Base-by-base conservation (phyloP, 2,888 invertebrate species). In the Embidobia sp. region DNA sequence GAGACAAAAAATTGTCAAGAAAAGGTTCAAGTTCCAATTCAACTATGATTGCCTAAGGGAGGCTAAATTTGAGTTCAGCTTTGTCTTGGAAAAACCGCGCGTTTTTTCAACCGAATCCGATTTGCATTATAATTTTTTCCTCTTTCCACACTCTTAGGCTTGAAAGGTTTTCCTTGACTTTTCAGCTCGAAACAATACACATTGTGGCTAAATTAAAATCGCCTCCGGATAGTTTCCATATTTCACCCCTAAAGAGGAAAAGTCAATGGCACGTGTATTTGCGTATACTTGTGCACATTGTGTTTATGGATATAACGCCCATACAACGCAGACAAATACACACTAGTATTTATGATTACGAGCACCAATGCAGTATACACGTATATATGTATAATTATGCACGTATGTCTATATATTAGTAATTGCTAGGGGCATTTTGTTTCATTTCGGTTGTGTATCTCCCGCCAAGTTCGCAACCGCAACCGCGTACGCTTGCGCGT, bases 161-260 rank as follows among this genome's bases (percentile, higher is more conserved):
- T 11, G 40, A 66, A 49, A 48, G 22, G 55, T 46, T 69, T 64
- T 76, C 64, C 61, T 67, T 70, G 44, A 33, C 40, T 53, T 70
- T 73, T 44, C 55, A 49, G 18, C 77, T 80, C 80, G 84, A 86
- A 85, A 89, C 88, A 89, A 89, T 88, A 86, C 88, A 88, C 86
- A 86, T 86, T 87, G 88, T 85, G 87, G 89, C 85, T 86, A 87
- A 89, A 89, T 89, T 89, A 89, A 89, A 89, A 89, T 84, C 86
- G 88, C 89, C 89, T 85, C 85, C 86, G 88, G 89, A 86, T 49
- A 64, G 84, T 88, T 89, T 88, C 86, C 86, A 87, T 86, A 88
- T 88, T 86, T 86, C 81, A 84, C 84, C 69, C 76, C 49, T 74
- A 74, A 78, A 76, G 53, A 74, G 75, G 63, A 44, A 49, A 67